A percentile compares a stretch with the other conserved stretches of the same genome.
phyloP scores from a whole-genome alignment of 2,888 invertebrate genomes.

The Erynnis tages region DNA sequence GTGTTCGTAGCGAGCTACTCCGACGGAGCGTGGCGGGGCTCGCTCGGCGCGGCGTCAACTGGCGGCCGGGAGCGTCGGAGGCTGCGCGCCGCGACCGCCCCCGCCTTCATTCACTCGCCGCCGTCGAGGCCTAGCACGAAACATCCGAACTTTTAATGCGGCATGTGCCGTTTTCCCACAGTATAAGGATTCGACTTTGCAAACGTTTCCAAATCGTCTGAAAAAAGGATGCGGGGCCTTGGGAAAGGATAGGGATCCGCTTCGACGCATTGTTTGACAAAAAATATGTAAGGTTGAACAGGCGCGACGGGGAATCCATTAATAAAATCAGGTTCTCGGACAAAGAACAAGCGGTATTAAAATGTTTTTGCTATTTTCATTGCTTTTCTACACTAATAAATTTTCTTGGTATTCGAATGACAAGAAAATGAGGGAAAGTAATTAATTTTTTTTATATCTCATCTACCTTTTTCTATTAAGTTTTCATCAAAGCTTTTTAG shows the following conservation, averaged over 20 bases:
- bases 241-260: constrained; percentile 5
- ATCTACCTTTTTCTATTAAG: no score
- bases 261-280: constrained; percentile 13
- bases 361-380: no score
- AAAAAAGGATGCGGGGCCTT: constrained; percentile 11
- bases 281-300: constrained; percentile 2
- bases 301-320: constrained; percentile 4
- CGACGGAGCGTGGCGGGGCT: constrained; percentile 56
- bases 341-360: constrained; percentile 1
- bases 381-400: no score
- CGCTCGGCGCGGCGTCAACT: constrained; percentile 72
- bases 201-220: constrained; percentile 26
- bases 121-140: constrained; percentile 63
- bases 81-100: constrained; percentile 71
- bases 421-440: no score
- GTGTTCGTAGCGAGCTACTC: constrained; percentile 42
- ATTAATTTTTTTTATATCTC: no score
- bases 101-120: constrained; percentile 75
- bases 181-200: constrained; percentile 42
- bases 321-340: constrained; percentile 18
- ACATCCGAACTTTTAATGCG: constrained; percentile 74
- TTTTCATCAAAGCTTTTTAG: no score
- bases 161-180: constrained; percentile 69
- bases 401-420: no score
- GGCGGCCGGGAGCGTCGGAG: constrained; percentile 65